These are phyloP conservation scores for Dissostichus mawsoni DNA, from an alignment of 2,113 vertebrate genomes.

Conservation along the genomic window DNA sequence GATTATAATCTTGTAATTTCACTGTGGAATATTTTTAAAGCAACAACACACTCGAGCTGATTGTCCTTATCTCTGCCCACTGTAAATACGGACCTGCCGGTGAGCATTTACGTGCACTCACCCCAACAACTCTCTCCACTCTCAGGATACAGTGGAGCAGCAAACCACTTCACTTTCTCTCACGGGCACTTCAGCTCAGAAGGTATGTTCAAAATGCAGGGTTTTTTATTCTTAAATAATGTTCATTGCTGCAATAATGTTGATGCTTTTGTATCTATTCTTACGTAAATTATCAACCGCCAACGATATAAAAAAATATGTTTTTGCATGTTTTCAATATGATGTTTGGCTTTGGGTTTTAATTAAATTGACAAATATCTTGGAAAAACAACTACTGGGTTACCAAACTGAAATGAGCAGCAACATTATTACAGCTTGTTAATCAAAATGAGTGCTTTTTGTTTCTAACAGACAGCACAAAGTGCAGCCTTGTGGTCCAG, in stretches of 20 bases:
- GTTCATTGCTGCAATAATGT: not conserved
- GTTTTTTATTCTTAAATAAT: not conserved
- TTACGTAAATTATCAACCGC: not conserved
- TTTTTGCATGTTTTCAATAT: not conserved
- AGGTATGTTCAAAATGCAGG: not conserved
- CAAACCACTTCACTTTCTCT: constrained; percentile 11
- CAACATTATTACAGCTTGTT: not conserved
- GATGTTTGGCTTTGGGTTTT: not conserved
- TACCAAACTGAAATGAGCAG: not conserved
- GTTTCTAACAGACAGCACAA: not conserved
- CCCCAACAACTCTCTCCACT: not conserved
- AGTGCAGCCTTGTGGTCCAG: not conserved
- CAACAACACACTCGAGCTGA: constrained; percentile 32
- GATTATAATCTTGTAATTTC: constrained; percentile 52
- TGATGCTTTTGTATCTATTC: not conserved
- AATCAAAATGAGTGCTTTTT: not conserved
- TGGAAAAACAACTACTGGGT: not conserved
- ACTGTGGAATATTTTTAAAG: constrained; percentile 43
- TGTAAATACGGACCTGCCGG: constrained; percentile 9
- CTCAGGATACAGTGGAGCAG: not conserved
- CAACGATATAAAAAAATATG: not conserved
- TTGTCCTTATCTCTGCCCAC: constrained; percentile 32
- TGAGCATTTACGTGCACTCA: constrained; percentile 1
- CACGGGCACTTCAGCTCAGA: not conserved
- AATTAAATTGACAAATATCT: not conserved